Evolutionary conservation across 2,113 vertebrate species (phyloP), one percentile per base, ranked within the genome.

Genomic region (Phaethornis superciliosus): DNA sequence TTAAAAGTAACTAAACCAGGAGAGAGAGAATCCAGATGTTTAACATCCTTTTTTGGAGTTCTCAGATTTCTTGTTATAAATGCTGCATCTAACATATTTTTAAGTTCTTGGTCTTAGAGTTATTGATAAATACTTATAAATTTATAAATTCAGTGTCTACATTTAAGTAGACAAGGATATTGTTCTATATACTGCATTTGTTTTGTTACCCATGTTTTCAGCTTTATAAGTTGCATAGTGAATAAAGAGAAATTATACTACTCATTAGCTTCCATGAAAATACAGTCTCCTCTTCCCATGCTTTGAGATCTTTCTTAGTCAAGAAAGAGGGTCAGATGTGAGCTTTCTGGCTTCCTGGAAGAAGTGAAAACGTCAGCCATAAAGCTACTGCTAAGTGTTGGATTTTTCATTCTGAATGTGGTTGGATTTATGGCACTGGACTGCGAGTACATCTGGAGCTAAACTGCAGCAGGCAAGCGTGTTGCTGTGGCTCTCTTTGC

Each of bases 11-110:
- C 17, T 65, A 40, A 92, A 40, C 28, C 2, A 44, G 52, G 71
- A 46, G 28, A 56, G 76, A 46, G 28, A 79, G 63, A 47, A 30
- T 54, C 20, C 21, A 77, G 55, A 49, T 0, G 0, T 30, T 3
- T 24, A 26, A 17, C 42, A 56, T 59, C 1, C 0, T 12, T 44
- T 9, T 8, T 22, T 33, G 22, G 22, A 37, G 9, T 90, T 80
- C 62, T 62, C 42, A 26, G 26, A 35, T 71, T 65, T 55, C 64
- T 83, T 49, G 3, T 13, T 71, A 21, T 67, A 70, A 78, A 30
- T 59, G 24, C n/a, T 90, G 32, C 37, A 74, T 32, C 17, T 70
- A 11, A 32, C 17, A 3, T 70, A n/a, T 63, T 52, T 94, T 71
- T 19, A 72, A 76, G n/a, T 44, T 33, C 4, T 9, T 7, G 65